A percentile compares a stretch with the other conserved stretches of the same genome.
phyloP scores from a whole-genome alignment of 2,113 vertebrate genomes.

The Aramus guarauna region DNA sequence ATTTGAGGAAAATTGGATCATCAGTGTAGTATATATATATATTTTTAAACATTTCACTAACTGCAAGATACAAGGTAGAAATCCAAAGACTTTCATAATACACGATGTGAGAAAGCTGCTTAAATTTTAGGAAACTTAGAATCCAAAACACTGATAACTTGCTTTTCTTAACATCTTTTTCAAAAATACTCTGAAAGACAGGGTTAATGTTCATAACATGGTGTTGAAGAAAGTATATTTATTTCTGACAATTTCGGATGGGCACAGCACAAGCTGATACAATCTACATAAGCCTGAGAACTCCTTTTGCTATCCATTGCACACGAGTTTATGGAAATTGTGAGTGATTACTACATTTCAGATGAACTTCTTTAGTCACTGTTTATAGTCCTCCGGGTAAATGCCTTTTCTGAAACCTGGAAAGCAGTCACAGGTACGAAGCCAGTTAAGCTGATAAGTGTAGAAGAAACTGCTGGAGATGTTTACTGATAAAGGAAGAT shows the following conservation, averaged over 20 bases:
- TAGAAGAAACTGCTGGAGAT: not conserved
- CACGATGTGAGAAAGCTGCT: not conserved
- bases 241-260: not conserved
- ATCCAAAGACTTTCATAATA: not conserved
- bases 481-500: not conserved
- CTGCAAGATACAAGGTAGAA: not conserved
- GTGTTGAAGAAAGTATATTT: not conserved
- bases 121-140: not conserved
- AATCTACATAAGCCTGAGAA: not conserved
- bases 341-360: not conserved
- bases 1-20: not conserved
- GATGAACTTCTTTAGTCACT: not conserved
- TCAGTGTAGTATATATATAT: not conserved
- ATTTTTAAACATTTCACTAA: not conserved
- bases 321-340: not conserved
- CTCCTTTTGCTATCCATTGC: not conserved
- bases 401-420: not conserved
- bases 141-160: not conserved
- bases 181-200: not conserved
- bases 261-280: not conserved
- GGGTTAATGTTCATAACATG: not conserved
- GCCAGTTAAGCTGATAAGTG: not conserved
- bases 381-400: not conserved
- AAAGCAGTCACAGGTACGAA: not conserved
- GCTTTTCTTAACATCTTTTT: not conserved